Conservation (phyloP, 2,113 vertebrate genomes). For the Sisor rabdophorus region DNA sequence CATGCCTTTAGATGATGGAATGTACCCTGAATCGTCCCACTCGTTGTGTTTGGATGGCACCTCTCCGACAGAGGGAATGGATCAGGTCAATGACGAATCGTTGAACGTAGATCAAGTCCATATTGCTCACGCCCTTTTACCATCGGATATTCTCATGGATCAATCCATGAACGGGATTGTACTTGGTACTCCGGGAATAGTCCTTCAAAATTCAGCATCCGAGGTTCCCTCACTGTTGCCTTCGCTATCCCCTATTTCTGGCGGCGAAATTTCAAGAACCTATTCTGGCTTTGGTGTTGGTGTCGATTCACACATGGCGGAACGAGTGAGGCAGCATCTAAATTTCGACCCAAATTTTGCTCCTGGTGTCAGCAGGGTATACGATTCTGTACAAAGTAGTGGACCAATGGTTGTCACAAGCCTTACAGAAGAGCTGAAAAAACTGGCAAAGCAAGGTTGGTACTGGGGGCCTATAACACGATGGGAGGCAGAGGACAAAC, state of each 20-base stretch:
- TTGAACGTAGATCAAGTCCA: conserved; percentile 78
- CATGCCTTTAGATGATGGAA: conserved; percentile 98
- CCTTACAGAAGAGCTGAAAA: conserved; percentile 96
- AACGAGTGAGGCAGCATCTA: conserved; percentile 88
- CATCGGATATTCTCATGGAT: conserved; percentile 87
- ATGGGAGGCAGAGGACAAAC: conserved; percentile 96
- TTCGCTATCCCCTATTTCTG: conserved; percentile 84
- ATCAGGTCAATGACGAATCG: conserved; percentile 71
- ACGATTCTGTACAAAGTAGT: conserved; percentile 90
- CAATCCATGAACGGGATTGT: conserved; percentile 80
- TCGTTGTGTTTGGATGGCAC: conserved; percentile 84
- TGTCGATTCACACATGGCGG: conserved; percentile 80
- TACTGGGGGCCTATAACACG: conserved; percentile 99
- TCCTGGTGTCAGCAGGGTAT: conserved; percentile 89
- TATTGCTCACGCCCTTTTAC: conserved; percentile 77
- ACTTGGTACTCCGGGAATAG: conserved; percentile 78
- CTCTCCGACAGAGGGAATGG: conserved; percentile 91
- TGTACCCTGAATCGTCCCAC: conserved; percentile 89
- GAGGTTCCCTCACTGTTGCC: conserved; percentile 86
- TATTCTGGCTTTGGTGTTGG: conserved; percentile 78
- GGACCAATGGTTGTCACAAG: conserved; percentile 95
- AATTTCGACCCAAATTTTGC: conserved; percentile 93
- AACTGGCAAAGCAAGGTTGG: conserved; percentile 95
- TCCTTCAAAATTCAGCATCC: conserved; percentile 81
- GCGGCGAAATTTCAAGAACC: conserved; percentile 82